Evolutionary conservation across 2,113 vertebrate genomes (phyloP), one percentile per base, ranked within the genome.

Genomic region (Hiodon alosoides): DNA sequence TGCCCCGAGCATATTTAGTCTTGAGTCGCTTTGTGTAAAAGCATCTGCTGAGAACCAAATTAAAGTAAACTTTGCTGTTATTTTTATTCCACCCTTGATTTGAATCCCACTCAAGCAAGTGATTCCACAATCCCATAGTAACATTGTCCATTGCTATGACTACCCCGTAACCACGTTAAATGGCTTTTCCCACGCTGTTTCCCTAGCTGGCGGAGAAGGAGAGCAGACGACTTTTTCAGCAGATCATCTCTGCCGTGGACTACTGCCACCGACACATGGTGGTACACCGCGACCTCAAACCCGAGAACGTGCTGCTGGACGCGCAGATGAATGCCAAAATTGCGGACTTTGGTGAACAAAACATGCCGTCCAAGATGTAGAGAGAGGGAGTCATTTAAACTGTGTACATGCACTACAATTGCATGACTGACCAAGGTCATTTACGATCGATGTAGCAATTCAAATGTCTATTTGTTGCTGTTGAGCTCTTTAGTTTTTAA

Each of bases 251-350:
- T 52, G 97, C 95, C 0, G 97, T 99, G 75, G 97, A 99, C 87
- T 99, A 99, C 78, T 99, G 97, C 84, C 97, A 99, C 86, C 90
- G 97, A 73, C 97, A 99, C 80, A 99, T 99, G 97, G 97, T 99
- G 81, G 97, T 99, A 70, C 97, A 99, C 66, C 88, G 97, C 86
- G 97, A 99, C 89, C 89, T 99, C 85, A 99, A 99, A 80, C 97
- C 97, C 17, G 97, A 99, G 85, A 99, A 99, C n/a, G 96, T 99
- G 70, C 88, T 99, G 67, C 96, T 99, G 52, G 97, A 99, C 77
- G 97, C 96, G 14, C 95, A 99, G 76, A 98, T 98, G 97, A 99
- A 99, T 80, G 97, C 97, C 68, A 99, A 99, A 88, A 99, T 99
- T 75, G 97, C 97, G 53, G 97, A 99, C 82, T 99, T 99, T 46